Base-by-base conservation (phyloP, 1,140 invertebrate species). In the Protaetia brevitarsis region DNA sequence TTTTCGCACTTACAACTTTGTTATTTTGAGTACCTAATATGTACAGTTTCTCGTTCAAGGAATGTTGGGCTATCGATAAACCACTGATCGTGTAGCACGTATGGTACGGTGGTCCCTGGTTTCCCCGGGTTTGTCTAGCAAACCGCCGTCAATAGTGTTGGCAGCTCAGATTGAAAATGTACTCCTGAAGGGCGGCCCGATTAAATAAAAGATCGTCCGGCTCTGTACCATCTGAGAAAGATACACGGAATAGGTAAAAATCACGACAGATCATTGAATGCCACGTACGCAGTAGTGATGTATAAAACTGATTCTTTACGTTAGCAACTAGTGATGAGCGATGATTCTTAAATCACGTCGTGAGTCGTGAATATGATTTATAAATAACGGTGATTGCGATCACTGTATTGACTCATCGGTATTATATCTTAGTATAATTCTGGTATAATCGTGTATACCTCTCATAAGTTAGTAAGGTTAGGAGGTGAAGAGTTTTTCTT, bases 41-140 rank as follows among this genome's bases (percentile, higher is more conserved):
- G 77, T 76, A 80, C 68, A 78, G 79, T 59, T 82, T 71, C 26
- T 74, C 70, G 29, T 78, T 79, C 34, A 83, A 80, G 41, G 89
- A 90, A 82, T 96, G 90, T 80, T 99, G 97, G 28, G 95, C 90
- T 61, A 98, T 83, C 19, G 96, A 94, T 16, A 99, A 80, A n/a
- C 97, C 97, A 82, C 95, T 96, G 2, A 99, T 79, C 2, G 90
- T 89, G 76, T 99, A 99, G 80, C 96, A 98, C 0, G 96, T 98
- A 76, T 99, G 97, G 79, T 99, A 99, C 64, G 93, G 87, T n/a
- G n/a, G 82, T 99, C 97, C 70, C 89, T 82, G 60, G 84, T 82
- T 78, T 95, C 97, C 74, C 89, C 90, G 67, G 97, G 97, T 82
- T 99, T 99, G 79, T 99, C 97, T 68, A 95, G 82, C 16, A 99